Evolutionary conservation across 2,113 vertebrate genomes (phyloP).

Genomic region (Pseudonaja textilis): DNA sequence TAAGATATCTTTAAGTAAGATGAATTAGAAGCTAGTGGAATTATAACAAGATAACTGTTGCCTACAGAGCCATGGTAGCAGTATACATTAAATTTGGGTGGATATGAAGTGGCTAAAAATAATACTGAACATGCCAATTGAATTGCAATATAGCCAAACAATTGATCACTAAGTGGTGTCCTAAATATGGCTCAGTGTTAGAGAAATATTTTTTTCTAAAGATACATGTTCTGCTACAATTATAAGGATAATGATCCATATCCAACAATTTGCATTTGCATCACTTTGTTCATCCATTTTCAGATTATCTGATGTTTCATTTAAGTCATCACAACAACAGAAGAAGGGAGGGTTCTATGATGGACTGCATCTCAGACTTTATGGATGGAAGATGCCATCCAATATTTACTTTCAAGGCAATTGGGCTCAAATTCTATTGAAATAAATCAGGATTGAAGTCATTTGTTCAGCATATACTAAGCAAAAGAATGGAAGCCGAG

Average conservation of each 20-base stretch:
- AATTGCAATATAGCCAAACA: fast-evolving
- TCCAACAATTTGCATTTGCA: not conserved
- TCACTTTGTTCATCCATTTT: not conserved
- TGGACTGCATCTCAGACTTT: not conserved
- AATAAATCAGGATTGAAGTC: not conserved
- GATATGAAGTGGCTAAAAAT: not conserved
- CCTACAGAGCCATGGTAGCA: too few species aligned
- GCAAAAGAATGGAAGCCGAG: not conserved
- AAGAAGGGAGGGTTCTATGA: not conserved
- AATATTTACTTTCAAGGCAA: not conserved
- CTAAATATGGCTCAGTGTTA: slow-evolving; percentile 36
- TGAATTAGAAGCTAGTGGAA: not conserved
- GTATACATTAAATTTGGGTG: not conserved
- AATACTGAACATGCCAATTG: not conserved
- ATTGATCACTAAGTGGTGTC: slow-evolving; percentile 4
- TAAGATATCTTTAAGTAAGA: not conserved
- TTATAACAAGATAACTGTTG: not conserved
- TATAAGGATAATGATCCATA: slow-evolving; percentile 39
- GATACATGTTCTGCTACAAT: slow-evolving; percentile 39
- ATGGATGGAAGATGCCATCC: not conserved
- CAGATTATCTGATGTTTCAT: not conserved
- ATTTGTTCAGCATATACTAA: not conserved
- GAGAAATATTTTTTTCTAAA: slow-evolving; percentile 18
- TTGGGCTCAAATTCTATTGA: not conserved
- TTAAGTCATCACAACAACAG: not conserved